These are phyloP conservation scores for Eubasilissa splendida DNA, from an alignment of 2,888 invertebrate genomes.

Conservation along the genomic window DNA sequence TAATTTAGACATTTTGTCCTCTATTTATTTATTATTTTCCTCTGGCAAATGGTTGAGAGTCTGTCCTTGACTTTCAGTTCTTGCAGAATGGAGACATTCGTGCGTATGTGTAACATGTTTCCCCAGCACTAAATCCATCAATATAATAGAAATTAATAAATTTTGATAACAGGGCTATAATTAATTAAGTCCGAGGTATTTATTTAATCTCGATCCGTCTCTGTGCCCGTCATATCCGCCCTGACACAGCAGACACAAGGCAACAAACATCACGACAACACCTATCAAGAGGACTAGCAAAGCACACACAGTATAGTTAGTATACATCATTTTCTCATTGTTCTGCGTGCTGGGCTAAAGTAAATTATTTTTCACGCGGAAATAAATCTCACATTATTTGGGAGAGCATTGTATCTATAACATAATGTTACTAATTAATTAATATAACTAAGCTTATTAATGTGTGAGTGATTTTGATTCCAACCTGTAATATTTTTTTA, in stretches of 20 bases:
- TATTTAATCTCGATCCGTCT: background rate
- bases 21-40: no score
- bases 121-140: no score
- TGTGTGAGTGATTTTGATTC: no score
- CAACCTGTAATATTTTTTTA: no score
- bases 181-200: background rate
- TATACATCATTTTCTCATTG: background rate
- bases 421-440: no score
- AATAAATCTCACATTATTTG: background rate
- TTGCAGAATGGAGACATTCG: no score
- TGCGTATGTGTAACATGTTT: no score
- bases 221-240: constrained; percentile 14
- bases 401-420: background rate
- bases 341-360: background rate
- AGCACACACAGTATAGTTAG: background rate
- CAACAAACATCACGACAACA: constrained; percentile 18
- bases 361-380: background rate
- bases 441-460: no score
- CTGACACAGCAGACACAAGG: constrained; percentile 18
- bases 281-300: background rate
- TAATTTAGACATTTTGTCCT: no score
- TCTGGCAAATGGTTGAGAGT: no score
- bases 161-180: background rate
- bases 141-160: no score
- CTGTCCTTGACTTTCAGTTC: no score